Evolutionary conservation across 2,888 invertebrate species (phyloP), one percentile per base, ranked within the genome.

Genomic region (Phaonia tiefii): DNA sequence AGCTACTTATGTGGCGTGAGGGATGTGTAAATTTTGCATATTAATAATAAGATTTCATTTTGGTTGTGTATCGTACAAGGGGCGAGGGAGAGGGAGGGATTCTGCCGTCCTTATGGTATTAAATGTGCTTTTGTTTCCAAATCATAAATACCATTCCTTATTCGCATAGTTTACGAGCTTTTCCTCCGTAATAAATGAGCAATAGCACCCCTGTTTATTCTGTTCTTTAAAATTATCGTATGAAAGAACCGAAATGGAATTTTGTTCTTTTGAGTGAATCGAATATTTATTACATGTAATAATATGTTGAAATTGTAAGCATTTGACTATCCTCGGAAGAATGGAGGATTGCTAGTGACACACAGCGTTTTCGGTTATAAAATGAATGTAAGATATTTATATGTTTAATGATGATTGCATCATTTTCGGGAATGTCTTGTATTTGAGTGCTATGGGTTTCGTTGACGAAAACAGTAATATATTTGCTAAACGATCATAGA

Each of bases 211-310:
- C 5, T 20, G 20, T 67, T 75, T 74, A 58, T 75, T 65, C 76
- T 31, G 31, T 8, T 31, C 46, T 71, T 75, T 60, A 56, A 72
- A 39, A 77, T 69, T 71, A 74, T 66, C 39, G 67, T 20, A 63
- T 22, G 63, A 65, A 69, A 70, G 37, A 63, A 42, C 69, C 73
- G 58, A 58, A 78, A 71, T 63, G 54, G 75, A 63, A 76, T 76
- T 76, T 76, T 42, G 46, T 78, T 60, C 65, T 56, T 67, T 63
- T 75, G 22, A 67, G 67, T 54, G 77, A 72, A 81, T 81, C 67
- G 72, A 78, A 72, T 81, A 78, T 81, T 77, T 78, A 78, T 78
- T 75, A 46, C 70, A 72, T 22, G 54, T 25, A 22, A 20, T 49
- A 49, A 54, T 25, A 8, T 31, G 8, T 31, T 8, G 31, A 31